Evolutionary conservation across 2,888 invertebrate genomes (phyloP), one percentile per base, ranked within the genome.

Genomic region (Drosophila vallismaia): DNA sequence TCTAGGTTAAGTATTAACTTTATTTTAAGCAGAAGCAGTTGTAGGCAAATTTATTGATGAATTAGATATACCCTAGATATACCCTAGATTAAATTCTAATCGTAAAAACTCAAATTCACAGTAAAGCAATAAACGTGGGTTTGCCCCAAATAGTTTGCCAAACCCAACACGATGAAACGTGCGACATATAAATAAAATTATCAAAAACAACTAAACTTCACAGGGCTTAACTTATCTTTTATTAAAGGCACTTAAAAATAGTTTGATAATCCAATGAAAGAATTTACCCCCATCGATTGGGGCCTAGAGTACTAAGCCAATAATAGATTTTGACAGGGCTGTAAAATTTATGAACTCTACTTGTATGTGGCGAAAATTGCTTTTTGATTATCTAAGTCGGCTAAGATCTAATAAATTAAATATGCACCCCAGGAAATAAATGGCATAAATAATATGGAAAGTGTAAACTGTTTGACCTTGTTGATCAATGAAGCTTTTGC

Each of bases 291-390:
- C 52, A 33, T 44, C 8, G 36, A 31, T 3, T n/a, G n/a, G 4
- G 0, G 9, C 10, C 9, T 9, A 36, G 46, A 44, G 63, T 51
- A 63, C 0, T 0, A 9, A 38, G 4, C 29, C 36, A 63, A 36
- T 63, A 64, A 38, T 63, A 63, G 63, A 63, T 63, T 36, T 29
- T 12, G 19, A 50, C 10, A 24, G 36, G 42, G 45, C 44, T 9
- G 28, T 63, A 29, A 38, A 51, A 19, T 64, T 46, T 64, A 64
- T 26, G 8, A 38, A 12, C 9, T 14, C 7, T 51, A 51, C 64
- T 46, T 26, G 3, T 31, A 28, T 4, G 14, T 33, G 36, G 12
- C 44, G 9, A 14, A 45, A 63, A 31, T 38, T 10, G 14, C 8
- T 63, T 38, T 62, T 31, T 46, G 38, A 38, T 64, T 51, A 64